A percentile compares a stretch with the other conserved stretches of the same genome.
Evolutionary conservation across 1,140 invertebrate genomes (phyloP).

Genomic region (Paraescarpia echinospica): DNA sequence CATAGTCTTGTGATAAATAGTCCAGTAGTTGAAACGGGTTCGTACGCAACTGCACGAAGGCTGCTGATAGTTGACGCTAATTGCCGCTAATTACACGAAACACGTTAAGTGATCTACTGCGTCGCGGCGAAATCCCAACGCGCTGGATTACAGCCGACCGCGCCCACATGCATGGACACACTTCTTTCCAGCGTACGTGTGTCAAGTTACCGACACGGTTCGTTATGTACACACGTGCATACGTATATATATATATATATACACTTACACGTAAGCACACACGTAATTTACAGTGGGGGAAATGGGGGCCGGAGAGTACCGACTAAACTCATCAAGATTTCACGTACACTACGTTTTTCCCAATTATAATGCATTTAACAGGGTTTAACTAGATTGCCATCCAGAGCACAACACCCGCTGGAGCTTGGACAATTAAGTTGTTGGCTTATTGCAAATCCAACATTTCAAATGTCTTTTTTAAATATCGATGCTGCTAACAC

Average conservation of each 20-base stretch:
- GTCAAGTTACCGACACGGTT: background rate
- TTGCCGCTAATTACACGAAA: background rate
- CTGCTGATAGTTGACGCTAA: background rate
- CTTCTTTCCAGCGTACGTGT: no score
- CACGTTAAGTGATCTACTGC: background rate
- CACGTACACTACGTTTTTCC: no score
- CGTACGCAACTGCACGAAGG: background rate
- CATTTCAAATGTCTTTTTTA: no score
- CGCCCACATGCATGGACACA: background rate
- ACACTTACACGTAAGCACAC: background rate
- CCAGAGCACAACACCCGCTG: no score
- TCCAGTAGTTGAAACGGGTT: background rate
- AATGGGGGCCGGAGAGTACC: no score
- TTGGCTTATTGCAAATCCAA: no score
- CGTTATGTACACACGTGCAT: background rate
- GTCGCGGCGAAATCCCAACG: background rate
- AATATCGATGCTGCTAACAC: no score
- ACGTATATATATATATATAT: conserved; percentile 2
- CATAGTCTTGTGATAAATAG: background rate
- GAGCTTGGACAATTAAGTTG: no score
- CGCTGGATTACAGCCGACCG: background rate
- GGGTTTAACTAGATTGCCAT: no score
- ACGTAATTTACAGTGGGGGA: background rate
- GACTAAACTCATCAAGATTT: no score
- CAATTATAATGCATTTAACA: no score